These are phyloP conservation scores for Nephrotoma appendiculata DNA, from an alignment of 2,888 invertebrate genomes.

Conservation along the genomic window DNA sequence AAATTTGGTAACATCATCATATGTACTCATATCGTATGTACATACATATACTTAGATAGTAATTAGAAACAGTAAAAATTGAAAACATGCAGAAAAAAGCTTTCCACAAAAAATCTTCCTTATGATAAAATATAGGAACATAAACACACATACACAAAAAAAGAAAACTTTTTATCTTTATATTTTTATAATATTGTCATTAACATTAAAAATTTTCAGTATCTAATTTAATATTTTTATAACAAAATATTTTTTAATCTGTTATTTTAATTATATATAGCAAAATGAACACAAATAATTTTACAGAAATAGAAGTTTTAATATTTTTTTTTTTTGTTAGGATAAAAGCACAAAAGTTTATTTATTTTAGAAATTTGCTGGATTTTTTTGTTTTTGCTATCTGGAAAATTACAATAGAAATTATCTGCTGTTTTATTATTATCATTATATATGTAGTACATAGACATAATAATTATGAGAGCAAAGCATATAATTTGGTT, in stretches of 20 bases:
- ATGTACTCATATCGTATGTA: not conserved
- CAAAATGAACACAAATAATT: not conserved
- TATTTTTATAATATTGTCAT: not conserved
- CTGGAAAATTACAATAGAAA: not conserved
- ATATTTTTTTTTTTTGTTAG: not conserved
- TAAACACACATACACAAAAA: too few relatives aligned
- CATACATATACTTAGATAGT: not conserved
- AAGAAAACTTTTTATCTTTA: not conserved
- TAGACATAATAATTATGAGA: not conserved
- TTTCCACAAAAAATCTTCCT: not conserved
- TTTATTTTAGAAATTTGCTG: not conserved
- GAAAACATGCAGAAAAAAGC: not conserved
- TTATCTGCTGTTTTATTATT: not conserved
- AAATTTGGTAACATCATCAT: not conserved
- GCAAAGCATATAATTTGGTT: not conserved
- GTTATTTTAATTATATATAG: not conserved
- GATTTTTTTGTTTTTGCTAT: not conserved
- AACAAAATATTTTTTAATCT: not conserved
- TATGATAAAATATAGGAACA: not conserved
- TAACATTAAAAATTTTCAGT: not conserved
- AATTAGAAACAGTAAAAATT: not conserved
- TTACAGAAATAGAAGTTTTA: not conserved
- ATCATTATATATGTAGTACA: not conserved
- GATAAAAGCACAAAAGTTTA: not conserved
- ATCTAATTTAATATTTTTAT: not conserved